Evolutionary conservation across 2,797 vertebrate genomes (phyloP), one percentile per base, ranked within the genome.

Genomic region (Enteromius viviparus): DNA sequence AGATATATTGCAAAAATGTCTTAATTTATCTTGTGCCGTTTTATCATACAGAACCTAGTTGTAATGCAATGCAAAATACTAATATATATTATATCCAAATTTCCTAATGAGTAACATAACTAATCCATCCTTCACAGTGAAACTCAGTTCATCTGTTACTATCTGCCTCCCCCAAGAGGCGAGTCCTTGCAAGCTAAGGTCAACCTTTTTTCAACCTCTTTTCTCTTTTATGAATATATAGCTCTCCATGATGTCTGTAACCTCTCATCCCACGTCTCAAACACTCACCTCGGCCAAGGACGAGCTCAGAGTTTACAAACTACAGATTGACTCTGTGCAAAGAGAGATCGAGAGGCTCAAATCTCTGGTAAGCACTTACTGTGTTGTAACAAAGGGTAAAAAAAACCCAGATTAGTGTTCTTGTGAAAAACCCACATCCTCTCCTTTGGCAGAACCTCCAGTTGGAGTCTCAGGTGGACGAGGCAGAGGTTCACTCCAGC

Each of bases 321-420:
- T 92, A 8, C 91, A 93, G 88, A 89, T 91, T 5, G 92, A 93
- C 80, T 89, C 92, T 5, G 83, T 93, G 72, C 89, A 90, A 32
- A 88, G 92, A 40, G 92, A 92, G 82, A 92, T 93, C 1, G 92
- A 93, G 40, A 89, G 92, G 17, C 75, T 93, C 68, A 92, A 92
- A 85, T 60, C 87, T 45, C 37, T 89, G 88, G 92, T 93, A 37
- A 65, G 76, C 76, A 10, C 42, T 53, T 15, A 5, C 26, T 64
- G 3, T 29, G 17, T 14, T 75, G n/a, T 65, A 10, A 64, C n/a
- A 29, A 45, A n/a, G 51, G 17, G 14, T 17, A 32, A 26, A 26
- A 26, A 26, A 26, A 26, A 26, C 26, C 5, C 17, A 74, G 19
- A 55, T 32, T 12, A 58, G 26, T 6, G 29, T 7, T 77, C 15